Conservation (phyloP, 2,888 invertebrate genomes). For the Nymphalis urticae region DNA sequence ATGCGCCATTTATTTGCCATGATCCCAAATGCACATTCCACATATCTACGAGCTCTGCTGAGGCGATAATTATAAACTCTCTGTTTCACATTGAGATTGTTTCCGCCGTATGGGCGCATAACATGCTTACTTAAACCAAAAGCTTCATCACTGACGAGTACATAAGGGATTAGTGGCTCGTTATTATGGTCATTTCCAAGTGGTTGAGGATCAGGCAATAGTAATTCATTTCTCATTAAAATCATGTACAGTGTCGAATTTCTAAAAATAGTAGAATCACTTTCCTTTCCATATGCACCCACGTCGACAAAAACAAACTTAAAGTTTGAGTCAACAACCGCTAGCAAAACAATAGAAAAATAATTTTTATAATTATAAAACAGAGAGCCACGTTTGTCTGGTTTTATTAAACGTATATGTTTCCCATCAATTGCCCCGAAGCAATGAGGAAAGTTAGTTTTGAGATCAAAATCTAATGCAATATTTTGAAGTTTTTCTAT, state of each 20-base stretch:
- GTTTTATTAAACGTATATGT: too few species aligned
- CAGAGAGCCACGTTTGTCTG: too few species aligned
- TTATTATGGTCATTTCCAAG: conserved; percentile 36
- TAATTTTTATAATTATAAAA: too few species aligned
- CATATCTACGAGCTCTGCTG: conserved; percentile 34
- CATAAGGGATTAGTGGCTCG: conserved; percentile 36
- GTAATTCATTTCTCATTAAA: conserved; percentile 40
- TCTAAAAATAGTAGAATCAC: conserved; percentile 42
- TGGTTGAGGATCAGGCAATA: conserved; percentile 39
- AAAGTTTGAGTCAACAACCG: too few species aligned
- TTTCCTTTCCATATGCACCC: too few species aligned
- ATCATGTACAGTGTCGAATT: conserved; percentile 41
- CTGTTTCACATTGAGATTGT: conserved; percentile 34
- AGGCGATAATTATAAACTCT: conserved; percentile 38
- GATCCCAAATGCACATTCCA: conserved; percentile 38
- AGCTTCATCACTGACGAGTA: conserved; percentile 41
- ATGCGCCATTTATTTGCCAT: conserved; percentile 41
- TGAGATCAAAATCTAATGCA: too few species aligned
- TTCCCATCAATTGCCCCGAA: too few species aligned
- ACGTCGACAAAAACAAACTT: too few species aligned
- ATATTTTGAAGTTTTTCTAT: too few species aligned
- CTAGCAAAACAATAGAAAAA: too few species aligned
- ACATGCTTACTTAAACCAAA: conserved; percentile 39
- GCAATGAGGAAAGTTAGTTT: too few species aligned
- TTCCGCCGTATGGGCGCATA: conserved; percentile 39